Conservation (phyloP, 2,888 invertebrate genomes). For the Marasmarcha lunaedactyla region DNA sequence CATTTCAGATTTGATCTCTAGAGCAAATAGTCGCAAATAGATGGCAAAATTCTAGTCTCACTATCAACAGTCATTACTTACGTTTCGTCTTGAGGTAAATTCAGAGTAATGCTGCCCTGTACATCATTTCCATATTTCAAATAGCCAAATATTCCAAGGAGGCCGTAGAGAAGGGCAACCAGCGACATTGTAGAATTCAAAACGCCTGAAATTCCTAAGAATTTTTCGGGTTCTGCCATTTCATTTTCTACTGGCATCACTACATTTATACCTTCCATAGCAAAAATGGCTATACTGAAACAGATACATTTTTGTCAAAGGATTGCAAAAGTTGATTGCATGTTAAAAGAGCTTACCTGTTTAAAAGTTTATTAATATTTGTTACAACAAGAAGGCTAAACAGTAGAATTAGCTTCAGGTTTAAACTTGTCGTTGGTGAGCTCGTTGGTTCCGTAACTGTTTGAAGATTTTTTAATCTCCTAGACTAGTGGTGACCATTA, state of each 20-base stretch:
- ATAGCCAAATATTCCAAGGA: conserved; percentile 90
- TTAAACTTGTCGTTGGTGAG: too few species aligned
- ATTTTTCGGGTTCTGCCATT: conserved; percentile 84
- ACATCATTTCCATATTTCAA: conserved; percentile 81
- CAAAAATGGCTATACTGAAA: conserved; percentile 86
- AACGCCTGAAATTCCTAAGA: conserved; percentile 85
- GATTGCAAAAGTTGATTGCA: not conserved
- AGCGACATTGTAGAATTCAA: conserved; percentile 87
- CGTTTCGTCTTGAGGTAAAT: conserved; percentile 76
- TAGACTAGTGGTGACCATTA: too few species aligned
- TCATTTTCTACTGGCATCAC: conserved; percentile 95
- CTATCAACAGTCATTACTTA: too few species aligned
- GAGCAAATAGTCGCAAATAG: too few species aligned
- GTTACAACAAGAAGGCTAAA: not conserved
- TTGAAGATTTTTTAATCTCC: too few species aligned
- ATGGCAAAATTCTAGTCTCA: too few species aligned
- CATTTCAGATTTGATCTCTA: too few species aligned
- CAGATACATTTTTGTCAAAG: not conserved
- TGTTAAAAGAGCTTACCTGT: too few species aligned
- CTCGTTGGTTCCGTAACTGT: too few species aligned
- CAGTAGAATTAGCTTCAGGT: too few species aligned
- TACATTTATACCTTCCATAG: conserved; percentile 96
- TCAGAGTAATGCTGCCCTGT: conserved; percentile 82
- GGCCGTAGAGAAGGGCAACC: conserved; percentile 81
- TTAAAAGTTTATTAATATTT: not conserved